A percentile compares a stretch with the other conserved stretches of the same genome.
Conservation (phyloP, 2,888 invertebrate genomes). For the Laothoe populi region DNA sequence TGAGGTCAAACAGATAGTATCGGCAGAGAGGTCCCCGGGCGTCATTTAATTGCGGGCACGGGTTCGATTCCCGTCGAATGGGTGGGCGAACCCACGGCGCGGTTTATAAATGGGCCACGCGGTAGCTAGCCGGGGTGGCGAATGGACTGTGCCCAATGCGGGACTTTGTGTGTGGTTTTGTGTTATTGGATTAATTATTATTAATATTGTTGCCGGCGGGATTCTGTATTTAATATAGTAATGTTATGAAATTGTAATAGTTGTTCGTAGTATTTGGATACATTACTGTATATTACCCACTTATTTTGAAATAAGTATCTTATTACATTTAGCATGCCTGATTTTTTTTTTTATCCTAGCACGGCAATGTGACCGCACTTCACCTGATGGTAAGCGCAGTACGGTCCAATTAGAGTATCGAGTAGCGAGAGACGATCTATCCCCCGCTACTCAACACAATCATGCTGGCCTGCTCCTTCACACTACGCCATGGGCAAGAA, state of each 20-base stretch:
- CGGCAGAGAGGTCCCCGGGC: slow-evolving; percentile 68
- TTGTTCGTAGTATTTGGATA: neutral
- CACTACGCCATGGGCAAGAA: no score
- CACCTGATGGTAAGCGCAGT: no score
- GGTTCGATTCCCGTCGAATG: slow-evolving; percentile 64
- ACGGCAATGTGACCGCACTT: no score
- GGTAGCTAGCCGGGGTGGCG: slow-evolving; percentile 68
- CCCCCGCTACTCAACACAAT: no score
- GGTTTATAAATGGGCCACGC: slow-evolving; percentile 67
- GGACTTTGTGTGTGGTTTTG: slow-evolving; percentile 25
- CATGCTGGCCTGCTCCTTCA: no score
- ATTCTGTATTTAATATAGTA: neutral
- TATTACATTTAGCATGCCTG: no score
- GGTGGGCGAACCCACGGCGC: slow-evolving; percentile 67
- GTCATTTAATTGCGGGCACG: slow-evolving; percentile 73
- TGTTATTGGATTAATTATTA: slow-evolving; percentile 22
- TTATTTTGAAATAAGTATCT: no score
- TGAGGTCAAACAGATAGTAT: slow-evolving; percentile 69
- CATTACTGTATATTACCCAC: no score
- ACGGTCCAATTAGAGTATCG: no score
- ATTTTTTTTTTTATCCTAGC: no score
- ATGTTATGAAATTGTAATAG: neutral
- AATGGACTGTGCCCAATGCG: slow-evolving; percentile 41
- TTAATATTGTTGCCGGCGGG: slow-evolving; percentile 9
- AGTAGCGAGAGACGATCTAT: no score